A percentile compares a stretch with the other conserved stretches of the same genome.
phyloP scores from a whole-genome alignment of 2,113 vertebrate species.

The Anguilla rostrata region DNA sequence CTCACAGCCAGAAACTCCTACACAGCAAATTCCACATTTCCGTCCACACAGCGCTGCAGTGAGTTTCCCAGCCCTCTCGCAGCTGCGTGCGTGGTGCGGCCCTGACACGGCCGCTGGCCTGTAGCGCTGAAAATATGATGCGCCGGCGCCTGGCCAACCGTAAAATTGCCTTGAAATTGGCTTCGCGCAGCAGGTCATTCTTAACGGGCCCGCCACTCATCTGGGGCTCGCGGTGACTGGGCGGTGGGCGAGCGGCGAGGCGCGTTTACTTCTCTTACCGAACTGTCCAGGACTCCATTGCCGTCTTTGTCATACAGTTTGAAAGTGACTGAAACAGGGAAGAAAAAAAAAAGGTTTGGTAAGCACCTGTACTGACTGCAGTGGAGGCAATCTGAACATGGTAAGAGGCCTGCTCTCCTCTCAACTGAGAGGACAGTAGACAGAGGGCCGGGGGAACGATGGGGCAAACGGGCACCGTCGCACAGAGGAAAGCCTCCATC shows the following conservation, averaged over 20 bases:
- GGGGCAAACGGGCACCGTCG: neutral
- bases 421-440: neutral
- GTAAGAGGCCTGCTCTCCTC: no score
- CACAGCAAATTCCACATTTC: neutral
- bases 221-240: neutral
- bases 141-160: neutral
- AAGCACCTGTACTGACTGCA: neutral
- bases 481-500: constrained; percentile 5
- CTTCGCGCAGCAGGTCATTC: neutral
- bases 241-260: neutral
- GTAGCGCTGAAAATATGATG: neutral
- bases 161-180: constrained; percentile 4
- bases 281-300: constrained; percentile 87
- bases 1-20: neutral
- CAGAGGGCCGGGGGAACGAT: neutral
- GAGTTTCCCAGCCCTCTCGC: neutral
- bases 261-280: constrained; percentile 66
- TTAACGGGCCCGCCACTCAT: neutral
- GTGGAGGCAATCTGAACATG: neutral
- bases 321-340: constrained; percentile 76
- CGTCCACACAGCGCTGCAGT: neutral
- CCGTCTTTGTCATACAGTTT: constrained; percentile 89
- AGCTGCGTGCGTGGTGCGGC: neutral
- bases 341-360: constrained; percentile 14
- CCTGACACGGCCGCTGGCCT: neutral